Evolutionary conservation across 2,797 vertebrate genomes (phyloP), one percentile per base, ranked within the genome.

Genomic region (Lycodopsis pacificus): DNA sequence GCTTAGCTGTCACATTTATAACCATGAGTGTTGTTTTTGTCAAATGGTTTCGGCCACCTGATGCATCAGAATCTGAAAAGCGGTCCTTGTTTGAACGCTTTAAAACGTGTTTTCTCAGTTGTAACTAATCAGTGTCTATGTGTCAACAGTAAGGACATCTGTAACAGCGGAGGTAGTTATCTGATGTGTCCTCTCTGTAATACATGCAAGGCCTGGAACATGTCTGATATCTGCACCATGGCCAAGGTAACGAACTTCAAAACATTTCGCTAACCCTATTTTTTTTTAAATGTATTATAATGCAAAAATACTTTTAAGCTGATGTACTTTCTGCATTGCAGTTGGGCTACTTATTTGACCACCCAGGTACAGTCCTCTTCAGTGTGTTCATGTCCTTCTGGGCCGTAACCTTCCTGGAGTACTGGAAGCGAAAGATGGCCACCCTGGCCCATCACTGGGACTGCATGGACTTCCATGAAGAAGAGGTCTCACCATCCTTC

Each of bases 321-420:
- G n/a, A 65, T 77, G 15, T 14, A 8, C 19, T 81, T 20, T 79
- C 36, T 84, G 17, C 19, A 27, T 78, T 84, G 69, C 87, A 96
- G 95, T 25, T 95, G 81, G 95, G 96, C 10, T 96, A 95, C 85
- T 89, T 96, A 48, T 96, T 96, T 72, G 96, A 96, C 81, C 95
- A 96, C 73, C 94, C 94, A 0, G 95, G 95, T 4, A 96, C 95
- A 0, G 95, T 96, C 22, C 92, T 96, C 94, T 96, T 96, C 91
- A 96, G 96, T 67, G 92, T 96, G 51, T 97, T 96, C 90, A 95
- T 96, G 95, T 96, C 96, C 54, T 95, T 97, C 84, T 95, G 96
- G 96, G 94, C 95, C 0, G 91, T 95, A 44, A 94, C 94, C n/a
- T 97, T 96, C 86, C 77, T 96, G 84, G 95, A 96, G 86, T 96